Percentiles rank a stretch among this genome's conserved stretches.
Evolutionary conservation across 2,797 vertebrate genomes (phyloP).

Genomic region (Podarcis siculus): DNA sequence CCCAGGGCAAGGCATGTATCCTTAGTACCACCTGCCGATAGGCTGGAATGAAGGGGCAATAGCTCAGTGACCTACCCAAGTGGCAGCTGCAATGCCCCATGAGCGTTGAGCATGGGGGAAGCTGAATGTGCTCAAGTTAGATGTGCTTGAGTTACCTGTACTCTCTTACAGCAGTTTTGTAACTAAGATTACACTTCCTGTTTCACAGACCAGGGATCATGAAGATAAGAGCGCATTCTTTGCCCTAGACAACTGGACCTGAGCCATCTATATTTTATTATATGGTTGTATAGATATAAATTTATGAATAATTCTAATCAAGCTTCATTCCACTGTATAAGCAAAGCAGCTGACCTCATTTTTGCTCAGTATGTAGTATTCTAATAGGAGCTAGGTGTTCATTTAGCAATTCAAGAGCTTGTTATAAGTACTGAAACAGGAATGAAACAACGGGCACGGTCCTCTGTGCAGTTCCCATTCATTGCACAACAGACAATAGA

Average conservation of each 20-base stretch:
- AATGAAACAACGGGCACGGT: not conserved
- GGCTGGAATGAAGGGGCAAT: no score
- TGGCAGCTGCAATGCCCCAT: no score
- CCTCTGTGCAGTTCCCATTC: not conserved
- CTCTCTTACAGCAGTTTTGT: not conserved
- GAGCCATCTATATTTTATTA: no score
- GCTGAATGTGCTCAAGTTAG: no score
- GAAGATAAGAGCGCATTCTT: not conserved
- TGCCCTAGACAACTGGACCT: not conserved
- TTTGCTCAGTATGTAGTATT: not conserved
- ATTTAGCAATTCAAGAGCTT: not conserved
- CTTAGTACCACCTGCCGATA: no score
- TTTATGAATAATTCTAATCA: not conserved
- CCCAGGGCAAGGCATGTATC: no score
- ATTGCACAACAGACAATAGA: not conserved
- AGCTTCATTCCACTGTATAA: not conserved
- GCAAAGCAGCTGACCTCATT: not conserved
- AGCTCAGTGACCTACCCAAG: rapidly evolving
- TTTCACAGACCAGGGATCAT: not conserved
- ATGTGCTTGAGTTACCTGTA: no score
- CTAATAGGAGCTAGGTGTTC: not conserved
- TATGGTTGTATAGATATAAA: not conserved
- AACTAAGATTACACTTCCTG: not conserved
- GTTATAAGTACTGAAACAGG: not conserved
- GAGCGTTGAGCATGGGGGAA: no score